These are phyloP conservation scores for Macaria liturata DNA, from an alignment of 2,888 invertebrate genomes.

Conservation along the genomic window DNA sequence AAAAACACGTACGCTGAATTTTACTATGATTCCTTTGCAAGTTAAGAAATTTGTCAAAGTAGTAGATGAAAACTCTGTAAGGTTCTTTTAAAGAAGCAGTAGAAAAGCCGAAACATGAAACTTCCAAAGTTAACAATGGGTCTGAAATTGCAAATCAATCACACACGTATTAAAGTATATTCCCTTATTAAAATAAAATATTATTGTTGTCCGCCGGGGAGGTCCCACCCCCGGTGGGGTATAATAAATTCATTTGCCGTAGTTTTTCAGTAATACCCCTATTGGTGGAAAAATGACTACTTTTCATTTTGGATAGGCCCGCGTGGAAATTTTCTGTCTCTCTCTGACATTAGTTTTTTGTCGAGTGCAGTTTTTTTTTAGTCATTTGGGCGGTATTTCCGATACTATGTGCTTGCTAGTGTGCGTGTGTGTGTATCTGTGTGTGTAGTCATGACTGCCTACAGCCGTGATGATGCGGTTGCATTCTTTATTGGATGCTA, in stretches of 20 bases:
- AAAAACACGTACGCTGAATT: no score
- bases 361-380: constrained; percentile 42
- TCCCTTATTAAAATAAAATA: constrained; percentile 67
- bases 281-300: constrained; percentile 81
- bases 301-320: constrained; percentile 65
- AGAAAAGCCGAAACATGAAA: no score
- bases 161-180: constrained; percentile 38
- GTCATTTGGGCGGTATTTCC: constrained; percentile 35
- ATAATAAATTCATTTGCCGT: constrained; percentile 80
- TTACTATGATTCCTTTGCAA: no score
- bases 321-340: constrained; percentile 60
- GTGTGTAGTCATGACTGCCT: background rate
- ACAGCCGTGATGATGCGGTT: constrained; percentile 22
- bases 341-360: constrained; percentile 59
- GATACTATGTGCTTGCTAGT: constrained; percentile 4
- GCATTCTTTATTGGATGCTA: constrained; percentile 25
- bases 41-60: no score
- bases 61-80: no score
- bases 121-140: constrained; percentile 7
- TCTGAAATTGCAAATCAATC: constrained; percentile 31
- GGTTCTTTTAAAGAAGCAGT: no score
- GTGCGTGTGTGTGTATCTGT: constrained; percentile 9
- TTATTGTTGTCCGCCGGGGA: constrained; percentile 52
- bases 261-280: constrained; percentile 80
- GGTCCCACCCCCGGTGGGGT: constrained; percentile 45